These are phyloP conservation scores for Harpegnathos saltator DNA, from an alignment of 1,140 invertebrate species.

Conservation along the genomic window DNA sequence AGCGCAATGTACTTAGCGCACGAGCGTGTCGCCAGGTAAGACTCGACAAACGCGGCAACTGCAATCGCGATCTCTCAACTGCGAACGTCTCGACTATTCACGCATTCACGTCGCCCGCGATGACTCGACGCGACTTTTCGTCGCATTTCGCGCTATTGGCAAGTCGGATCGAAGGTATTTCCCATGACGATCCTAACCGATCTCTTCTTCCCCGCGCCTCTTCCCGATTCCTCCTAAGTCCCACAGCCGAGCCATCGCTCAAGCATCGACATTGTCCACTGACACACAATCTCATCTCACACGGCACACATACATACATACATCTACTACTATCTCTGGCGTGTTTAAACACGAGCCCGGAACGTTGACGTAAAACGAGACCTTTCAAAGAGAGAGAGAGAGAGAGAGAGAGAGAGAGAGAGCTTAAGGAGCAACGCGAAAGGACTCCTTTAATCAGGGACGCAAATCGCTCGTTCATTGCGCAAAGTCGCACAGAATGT, in stretches of 20 bases:
- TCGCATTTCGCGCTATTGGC: neutral
- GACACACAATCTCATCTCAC: conserved; percentile 5
- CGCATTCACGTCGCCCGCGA: neutral
- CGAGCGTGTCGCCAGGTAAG: conserved; percentile 51
- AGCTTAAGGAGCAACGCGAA: neutral
- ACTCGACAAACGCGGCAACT: conserved; percentile 24
- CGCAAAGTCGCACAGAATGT: neutral
- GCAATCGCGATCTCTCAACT: neutral
- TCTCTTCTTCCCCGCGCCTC: neutral
- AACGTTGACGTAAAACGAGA: neutral
- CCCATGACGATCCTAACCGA: neutral
- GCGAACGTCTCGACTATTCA: conserved; percentile 22
- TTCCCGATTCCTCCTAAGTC: neutral
- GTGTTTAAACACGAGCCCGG: neutral
- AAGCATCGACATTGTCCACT: conserved; percentile 22
- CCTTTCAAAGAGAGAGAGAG: no score
- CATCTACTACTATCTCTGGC: neutral
- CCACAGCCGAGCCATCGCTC: neutral
- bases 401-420: no score
- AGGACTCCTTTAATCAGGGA: neutral
- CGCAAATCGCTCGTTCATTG: neutral
- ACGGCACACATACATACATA: conserved; percentile 21
- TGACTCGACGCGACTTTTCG: neutral
- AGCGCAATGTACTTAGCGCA: conserved; percentile 20
- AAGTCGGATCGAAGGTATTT: conserved; percentile 12